Conservation (phyloP, 2,888 invertebrate species). For the Caenorhabditis sp. region DNA sequence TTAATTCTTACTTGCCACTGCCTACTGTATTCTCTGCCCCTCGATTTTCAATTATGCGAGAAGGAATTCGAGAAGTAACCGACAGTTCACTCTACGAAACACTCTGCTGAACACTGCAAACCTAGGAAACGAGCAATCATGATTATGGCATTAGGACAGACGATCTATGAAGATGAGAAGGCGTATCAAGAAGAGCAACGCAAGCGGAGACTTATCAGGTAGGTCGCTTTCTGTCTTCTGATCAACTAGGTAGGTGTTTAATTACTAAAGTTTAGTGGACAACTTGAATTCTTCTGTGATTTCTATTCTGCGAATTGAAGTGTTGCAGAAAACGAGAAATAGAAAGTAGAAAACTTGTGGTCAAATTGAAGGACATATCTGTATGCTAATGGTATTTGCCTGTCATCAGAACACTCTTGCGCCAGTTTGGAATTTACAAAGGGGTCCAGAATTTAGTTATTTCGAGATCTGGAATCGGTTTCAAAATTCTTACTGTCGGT, state of each 20-base stretch:
- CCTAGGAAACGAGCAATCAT: conserved; percentile 24
- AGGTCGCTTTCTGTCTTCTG: conserved; percentile 6
- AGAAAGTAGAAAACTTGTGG: background rate
- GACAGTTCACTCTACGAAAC: background rate
- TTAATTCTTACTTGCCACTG: conserved; percentile 13
- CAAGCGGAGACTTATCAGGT: conserved; percentile 20
- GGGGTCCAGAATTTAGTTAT: background rate
- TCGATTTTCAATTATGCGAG: conserved; percentile 50
- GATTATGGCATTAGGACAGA: conserved; percentile 64
- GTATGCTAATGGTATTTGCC: conserved; percentile 6
- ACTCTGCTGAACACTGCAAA: background rate
- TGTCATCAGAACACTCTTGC: background rate
- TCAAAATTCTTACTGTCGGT: conserved; percentile 63
- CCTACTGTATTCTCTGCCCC: conserved; percentile 13
- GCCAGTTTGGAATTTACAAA: no score
- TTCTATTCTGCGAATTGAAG: no score
- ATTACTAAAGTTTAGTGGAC: background rate
- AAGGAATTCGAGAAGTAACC: conserved; percentile 16
- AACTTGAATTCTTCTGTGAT: background rate
- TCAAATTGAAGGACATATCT: conserved; percentile 3
- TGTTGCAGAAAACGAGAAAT: background rate
- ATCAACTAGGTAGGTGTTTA: conserved; percentile 1
- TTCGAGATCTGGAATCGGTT: background rate
- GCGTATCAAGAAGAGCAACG: conserved; percentile 46
- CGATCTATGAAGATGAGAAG: conserved; percentile 58